These are phyloP conservation scores for Sebastes elongatus DNA, from an alignment of 2,797 vertebrate species.

Conservation along the genomic window DNA sequence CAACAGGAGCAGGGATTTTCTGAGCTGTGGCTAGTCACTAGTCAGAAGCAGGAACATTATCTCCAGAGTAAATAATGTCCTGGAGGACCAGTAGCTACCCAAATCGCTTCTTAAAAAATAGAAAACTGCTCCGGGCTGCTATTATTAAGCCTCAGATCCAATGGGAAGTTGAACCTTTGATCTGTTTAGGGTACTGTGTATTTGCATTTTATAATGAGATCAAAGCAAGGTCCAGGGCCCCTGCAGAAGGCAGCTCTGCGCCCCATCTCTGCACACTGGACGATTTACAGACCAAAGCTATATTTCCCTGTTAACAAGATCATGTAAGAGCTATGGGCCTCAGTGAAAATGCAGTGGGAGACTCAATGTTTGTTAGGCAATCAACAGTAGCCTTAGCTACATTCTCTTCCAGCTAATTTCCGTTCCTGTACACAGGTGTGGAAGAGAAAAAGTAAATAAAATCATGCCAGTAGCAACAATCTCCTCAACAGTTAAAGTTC, in stretches of 20 bases:
- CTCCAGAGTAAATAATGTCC: slow-evolving; percentile 86
- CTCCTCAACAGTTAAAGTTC: slow-evolving; percentile 66
- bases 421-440: slow-evolving; percentile 65
- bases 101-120: slow-evolving; percentile 82
- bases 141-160: slow-evolving; percentile 83
- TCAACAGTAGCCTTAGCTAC: slow-evolving; percentile 38
- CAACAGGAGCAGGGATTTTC: slow-evolving; percentile 77
- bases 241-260: slow-evolving; percentile 70
- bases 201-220: slow-evolving; percentile 89
- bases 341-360: slow-evolving; percentile 53
- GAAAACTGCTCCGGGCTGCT: slow-evolving; percentile 76
- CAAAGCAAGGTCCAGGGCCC: slow-evolving; percentile 79
- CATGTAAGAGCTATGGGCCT: slow-evolving; percentile 48
- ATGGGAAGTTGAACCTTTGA: slow-evolving; percentile 86
- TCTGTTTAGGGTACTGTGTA: slow-evolving; percentile 84
- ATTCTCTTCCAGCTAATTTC: slow-evolving; percentile 63
- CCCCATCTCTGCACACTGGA: slow-evolving; percentile 57
- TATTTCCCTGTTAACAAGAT: slow-evolving; percentile 68
- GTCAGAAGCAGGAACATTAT: slow-evolving; percentile 82
- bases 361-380: slow-evolving; percentile 57
- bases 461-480: slow-evolving; percentile 71
- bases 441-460: slow-evolving; percentile 40
- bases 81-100: slow-evolving; percentile 74
- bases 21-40: slow-evolving; percentile 74
- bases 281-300: slow-evolving; percentile 64